Evolutionary conservation across 2,888 invertebrate genomes (phyloP).

Genomic region (Byasa hedistus): DNA sequence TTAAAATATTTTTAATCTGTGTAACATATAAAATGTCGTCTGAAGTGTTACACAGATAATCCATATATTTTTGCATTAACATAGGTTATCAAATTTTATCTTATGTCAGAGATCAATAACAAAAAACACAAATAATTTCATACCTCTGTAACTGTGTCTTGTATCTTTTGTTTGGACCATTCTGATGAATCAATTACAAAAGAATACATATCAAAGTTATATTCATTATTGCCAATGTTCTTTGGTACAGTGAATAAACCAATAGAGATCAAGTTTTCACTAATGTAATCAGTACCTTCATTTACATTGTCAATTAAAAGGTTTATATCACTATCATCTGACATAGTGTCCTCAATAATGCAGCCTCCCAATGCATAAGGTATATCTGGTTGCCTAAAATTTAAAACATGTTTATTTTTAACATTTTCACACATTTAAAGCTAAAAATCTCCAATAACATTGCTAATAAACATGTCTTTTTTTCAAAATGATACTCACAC

Average conservation of each 20-base stretch:
- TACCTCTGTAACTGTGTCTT: constrained; percentile 62
- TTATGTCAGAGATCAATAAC: not conserved
- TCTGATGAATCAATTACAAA: constrained; percentile 59
- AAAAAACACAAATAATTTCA: constrained; percentile 12
- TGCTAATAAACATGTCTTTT: not conserved
- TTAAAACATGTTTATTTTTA: constrained; percentile 15
- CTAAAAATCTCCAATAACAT: not conserved
- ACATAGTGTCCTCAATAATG: constrained; percentile 64
- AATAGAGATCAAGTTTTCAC: constrained; percentile 62
- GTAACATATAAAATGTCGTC: too few species aligned
- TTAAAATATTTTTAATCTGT: too few species aligned
- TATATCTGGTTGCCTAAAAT: constrained; percentile 65
- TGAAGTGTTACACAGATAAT: not conserved
- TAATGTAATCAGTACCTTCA: constrained; percentile 49
- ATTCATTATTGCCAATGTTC: constrained; percentile 35
- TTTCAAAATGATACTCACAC: constrained; percentile 56
- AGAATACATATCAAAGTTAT: constrained; percentile 67
- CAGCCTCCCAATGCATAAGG: constrained; percentile 74
- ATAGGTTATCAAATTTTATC: constrained; percentile 9
- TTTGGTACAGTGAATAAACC: constrained; percentile 65
- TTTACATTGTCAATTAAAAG: constrained; percentile 52
- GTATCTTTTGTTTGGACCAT: constrained; percentile 61
- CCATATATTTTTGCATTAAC: not conserved
- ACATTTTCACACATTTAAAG: constrained; percentile 10
- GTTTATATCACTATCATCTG: constrained; percentile 48